Evolutionary conservation across 2,113 vertebrate genomes (phyloP).

Genomic region (Odocoileus virginianus): DNA sequence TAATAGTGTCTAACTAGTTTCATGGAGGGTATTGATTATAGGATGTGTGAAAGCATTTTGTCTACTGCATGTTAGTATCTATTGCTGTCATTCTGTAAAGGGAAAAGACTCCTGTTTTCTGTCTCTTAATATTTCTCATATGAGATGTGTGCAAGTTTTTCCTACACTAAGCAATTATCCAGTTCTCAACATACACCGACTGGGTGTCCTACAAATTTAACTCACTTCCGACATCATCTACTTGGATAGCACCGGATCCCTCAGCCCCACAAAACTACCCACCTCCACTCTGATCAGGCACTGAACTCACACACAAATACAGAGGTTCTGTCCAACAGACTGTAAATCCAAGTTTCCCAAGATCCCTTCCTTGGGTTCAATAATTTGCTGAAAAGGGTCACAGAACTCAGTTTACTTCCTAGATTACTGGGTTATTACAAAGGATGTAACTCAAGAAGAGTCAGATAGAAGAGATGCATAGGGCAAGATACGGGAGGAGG

Average conservation of each 20-base stretch:
- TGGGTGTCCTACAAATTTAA: not conserved
- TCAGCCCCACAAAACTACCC: not conserved
- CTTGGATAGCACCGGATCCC: not conserved
- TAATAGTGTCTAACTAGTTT: not conserved
- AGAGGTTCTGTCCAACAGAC: not conserved
- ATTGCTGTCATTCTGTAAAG: not conserved
- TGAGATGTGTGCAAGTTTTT: not conserved
- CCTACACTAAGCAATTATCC: not conserved
- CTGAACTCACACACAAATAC: not conserved
- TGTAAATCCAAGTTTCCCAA: not conserved
- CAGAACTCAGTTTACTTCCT: not conserved
- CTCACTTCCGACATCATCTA: not conserved
- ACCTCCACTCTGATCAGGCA: not conserved
- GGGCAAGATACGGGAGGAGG: not conserved
- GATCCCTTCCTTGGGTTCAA: not conserved
- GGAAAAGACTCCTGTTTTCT: not conserved
- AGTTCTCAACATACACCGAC: not conserved
- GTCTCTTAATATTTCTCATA: not conserved
- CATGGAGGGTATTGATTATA: not conserved
- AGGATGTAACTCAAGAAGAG: not conserved
- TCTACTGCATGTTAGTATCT: not conserved
- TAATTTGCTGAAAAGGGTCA: not conserved
- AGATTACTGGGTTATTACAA: not conserved
- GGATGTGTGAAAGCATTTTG: not conserved
- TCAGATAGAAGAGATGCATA: not conserved